Evolutionary conservation across 2,113 vertebrate genomes (phyloP).

Genomic region (Motacilla alba): DNA sequence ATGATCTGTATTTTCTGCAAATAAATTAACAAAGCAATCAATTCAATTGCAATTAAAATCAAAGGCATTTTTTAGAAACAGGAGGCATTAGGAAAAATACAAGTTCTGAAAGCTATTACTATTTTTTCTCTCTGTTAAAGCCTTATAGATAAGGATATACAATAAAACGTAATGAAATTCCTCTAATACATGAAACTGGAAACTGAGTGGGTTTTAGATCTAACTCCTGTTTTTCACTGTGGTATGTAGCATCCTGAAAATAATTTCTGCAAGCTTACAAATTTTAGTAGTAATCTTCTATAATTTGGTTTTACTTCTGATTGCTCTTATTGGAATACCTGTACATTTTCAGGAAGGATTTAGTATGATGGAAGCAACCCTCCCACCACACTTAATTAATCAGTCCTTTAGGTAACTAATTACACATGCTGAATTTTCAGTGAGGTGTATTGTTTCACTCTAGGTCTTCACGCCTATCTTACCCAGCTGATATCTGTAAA

Average conservation of each 20-base stretch:
- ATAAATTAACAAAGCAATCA: not conserved
- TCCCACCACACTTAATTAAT: slow-evolving; percentile 44
- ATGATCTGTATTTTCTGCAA: not conserved
- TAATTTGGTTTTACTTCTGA: not conserved
- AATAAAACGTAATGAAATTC: not conserved
- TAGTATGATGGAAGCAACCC: not conserved
- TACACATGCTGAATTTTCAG: slow-evolving; percentile 15
- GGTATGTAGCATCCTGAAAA: not conserved
- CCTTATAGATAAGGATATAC: not conserved
- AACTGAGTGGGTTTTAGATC: not conserved
- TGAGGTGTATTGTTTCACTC: slow-evolving; percentile 15
- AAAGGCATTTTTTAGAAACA: not conserved
- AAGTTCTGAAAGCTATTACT: not conserved
- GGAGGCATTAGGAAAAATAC: not conserved
- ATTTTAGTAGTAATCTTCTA: not conserved
- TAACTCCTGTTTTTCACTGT: not conserved
- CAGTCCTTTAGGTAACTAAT: slow-evolving; percentile 50
- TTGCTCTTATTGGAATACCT: not conserved
- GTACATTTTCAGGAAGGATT: slow-evolving; percentile 27
- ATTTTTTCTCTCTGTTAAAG: not conserved
- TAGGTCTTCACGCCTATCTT: not conserved
- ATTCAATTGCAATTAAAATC: not conserved
- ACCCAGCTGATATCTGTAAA: slow-evolving; percentile 16
- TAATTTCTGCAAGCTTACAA: not conserved
- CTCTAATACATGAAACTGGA: not conserved